Conservation (phyloP, 1,140 invertebrate genomes). For the Drosophila varians region DNA sequence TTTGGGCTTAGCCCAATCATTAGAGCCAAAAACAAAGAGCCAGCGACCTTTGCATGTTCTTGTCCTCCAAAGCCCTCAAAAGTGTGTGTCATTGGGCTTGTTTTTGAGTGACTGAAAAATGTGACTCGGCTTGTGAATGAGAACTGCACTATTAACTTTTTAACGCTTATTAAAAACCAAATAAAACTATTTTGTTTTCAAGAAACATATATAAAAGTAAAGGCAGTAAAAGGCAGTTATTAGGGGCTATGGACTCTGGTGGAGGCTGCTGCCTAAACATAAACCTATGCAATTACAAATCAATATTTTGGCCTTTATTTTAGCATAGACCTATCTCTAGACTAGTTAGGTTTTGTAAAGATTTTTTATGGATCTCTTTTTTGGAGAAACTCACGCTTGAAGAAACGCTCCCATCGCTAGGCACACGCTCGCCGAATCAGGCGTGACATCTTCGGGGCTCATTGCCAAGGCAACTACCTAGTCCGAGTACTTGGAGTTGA, state of each 20-base stretch:
- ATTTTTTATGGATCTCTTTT: too few species aligned
- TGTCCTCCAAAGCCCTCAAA: constrained; percentile 25
- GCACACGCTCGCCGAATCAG: constrained; percentile 25
- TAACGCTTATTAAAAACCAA: not conserved
- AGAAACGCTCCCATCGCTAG: constrained; percentile 23
- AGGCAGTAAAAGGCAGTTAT: not conserved
- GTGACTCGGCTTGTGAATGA: not conserved
- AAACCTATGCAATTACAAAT: too few species aligned
- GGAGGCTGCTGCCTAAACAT: too few species aligned
- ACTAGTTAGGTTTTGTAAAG: not conserved
- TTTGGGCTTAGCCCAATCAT: constrained; percentile 7
- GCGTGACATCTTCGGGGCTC: constrained; percentile 41
- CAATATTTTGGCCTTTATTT: too few species aligned
- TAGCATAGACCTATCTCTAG: too few species aligned
- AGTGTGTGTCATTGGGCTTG: constrained; percentile 16
- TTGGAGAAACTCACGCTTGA: constrained; percentile 4
- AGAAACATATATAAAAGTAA: not conserved
- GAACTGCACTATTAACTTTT: not conserved
- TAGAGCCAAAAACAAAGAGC: constrained; percentile 39
- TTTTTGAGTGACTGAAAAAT: not conserved
- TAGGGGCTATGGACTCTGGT: not conserved
- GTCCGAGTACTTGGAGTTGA: constrained; percentile 39
- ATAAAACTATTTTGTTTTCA: not conserved
- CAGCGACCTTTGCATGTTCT: constrained; percentile 19
- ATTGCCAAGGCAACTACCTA: constrained; percentile 34